phyloP scores from a whole-genome alignment of 2,797 vertebrate species.

The Arctocebus calabarensis region DNA sequence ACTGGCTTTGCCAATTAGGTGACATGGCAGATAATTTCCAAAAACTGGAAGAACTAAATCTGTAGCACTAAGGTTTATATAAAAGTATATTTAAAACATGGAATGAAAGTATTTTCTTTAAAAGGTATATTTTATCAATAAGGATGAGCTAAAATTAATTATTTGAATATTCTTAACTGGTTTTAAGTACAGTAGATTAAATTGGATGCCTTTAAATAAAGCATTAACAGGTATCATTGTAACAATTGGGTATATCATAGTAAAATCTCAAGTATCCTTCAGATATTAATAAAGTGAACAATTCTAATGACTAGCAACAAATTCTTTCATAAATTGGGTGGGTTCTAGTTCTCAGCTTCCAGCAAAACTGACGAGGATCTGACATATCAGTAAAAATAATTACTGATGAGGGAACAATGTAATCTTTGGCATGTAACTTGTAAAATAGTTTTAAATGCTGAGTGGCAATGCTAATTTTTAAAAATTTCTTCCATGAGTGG shows the following conservation, averaged over 20 bases:
- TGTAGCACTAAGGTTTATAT: not conserved
- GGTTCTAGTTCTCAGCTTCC: not conserved
- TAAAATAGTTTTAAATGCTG: slow-evolving; percentile 24
- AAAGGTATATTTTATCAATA: not conserved
- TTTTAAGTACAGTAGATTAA: not conserved
- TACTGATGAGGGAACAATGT: not conserved
- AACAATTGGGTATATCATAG: not conserved
- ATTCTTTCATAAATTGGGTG: not conserved
- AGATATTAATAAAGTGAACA: not conserved
- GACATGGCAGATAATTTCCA: not conserved
- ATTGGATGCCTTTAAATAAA: not conserved
- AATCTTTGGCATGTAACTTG: not conserved
- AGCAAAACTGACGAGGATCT: not conserved
- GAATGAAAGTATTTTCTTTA: slow-evolving; percentile 6
- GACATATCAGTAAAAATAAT: slow-evolving; percentile 20
- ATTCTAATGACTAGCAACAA: not conserved
- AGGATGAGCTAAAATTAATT: not conserved
- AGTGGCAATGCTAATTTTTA: not conserved
- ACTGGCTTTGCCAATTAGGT: not conserved
- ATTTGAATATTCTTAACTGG: slow-evolving; percentile 12
- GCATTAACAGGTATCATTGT: not conserved
- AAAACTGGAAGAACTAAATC: not conserved
- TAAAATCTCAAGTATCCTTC: not conserved
- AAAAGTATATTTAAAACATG: slow-evolving; percentile 5
- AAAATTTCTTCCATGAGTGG: not conserved